Conservation (phyloP, 2,888 invertebrate species). For the Hypercompe scribonia region DNA sequence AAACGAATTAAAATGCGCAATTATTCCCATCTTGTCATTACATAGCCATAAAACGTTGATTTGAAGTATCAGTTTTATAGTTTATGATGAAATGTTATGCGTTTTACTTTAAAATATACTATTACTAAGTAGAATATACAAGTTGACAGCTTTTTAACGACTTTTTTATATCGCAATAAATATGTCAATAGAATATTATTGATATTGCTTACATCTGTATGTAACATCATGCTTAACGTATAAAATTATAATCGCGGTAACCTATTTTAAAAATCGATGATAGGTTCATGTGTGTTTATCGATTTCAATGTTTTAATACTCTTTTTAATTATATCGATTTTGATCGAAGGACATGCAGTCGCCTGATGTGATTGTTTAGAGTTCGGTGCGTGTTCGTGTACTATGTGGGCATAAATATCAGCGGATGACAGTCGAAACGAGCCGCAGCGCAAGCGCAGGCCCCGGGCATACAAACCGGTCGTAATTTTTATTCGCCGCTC, state of each 20-base stretch:
- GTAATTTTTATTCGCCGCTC: slow-evolving; percentile 76
- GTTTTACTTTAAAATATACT: slow-evolving; percentile 39
- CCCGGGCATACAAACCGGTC: slow-evolving; percentile 71
- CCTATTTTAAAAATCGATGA: slow-evolving; percentile 43
- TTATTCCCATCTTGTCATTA: slow-evolving; percentile 48
- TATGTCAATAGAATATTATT: slow-evolving; percentile 31
- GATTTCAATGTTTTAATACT: background rate
- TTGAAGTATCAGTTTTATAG: slow-evolving; percentile 37
- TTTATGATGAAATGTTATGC: slow-evolving; percentile 23
- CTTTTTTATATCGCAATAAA: slow-evolving; percentile 44
- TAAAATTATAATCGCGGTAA: slow-evolving; percentile 47
- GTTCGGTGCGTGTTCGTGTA: slow-evolving; percentile 73
- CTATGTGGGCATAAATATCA: slow-evolving; percentile 81
- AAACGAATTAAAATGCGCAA: slow-evolving; percentile 48
- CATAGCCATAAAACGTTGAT: slow-evolving; percentile 44
- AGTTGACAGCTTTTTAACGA: slow-evolving; percentile 42
- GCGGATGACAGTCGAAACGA: slow-evolving; percentile 59
- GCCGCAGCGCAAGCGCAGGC: slow-evolving; percentile 55
- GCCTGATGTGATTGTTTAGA: slow-evolving; percentile 59
- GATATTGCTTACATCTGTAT: slow-evolving; percentile 40
- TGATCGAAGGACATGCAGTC: slow-evolving; percentile 71
- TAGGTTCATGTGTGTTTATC: slow-evolving; percentile 51
- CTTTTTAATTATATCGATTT: slow-evolving; percentile 71
- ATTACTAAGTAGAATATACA: slow-evolving; percentile 37
- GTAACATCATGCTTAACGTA: slow-evolving; percentile 38